Percentiles rank a stretch among this genome's conserved stretches.
These are phyloP conservation scores for Myripristis jacobus DNA, from an alignment of 2,797 vertebrate genomes.

Conservation along the genomic window DNA sequence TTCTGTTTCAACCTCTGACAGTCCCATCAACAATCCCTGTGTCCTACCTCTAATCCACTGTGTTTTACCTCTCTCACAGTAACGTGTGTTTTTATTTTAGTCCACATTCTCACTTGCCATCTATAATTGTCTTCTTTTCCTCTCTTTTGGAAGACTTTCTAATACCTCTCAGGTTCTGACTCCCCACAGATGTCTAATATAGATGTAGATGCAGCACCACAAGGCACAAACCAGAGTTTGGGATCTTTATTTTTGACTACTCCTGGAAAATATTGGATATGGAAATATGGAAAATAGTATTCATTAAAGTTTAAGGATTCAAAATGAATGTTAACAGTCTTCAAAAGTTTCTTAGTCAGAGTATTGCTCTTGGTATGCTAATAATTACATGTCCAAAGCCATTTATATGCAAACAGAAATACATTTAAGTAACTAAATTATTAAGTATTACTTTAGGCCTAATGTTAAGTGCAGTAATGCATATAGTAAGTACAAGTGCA, in stretches of 20 bases:
- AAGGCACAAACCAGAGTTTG: no score
- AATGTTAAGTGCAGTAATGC: slow-evolving; percentile 21
- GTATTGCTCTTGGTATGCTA: slow-evolving; percentile 15
- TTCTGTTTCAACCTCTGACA: neutral
- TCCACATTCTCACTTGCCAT: neutral
- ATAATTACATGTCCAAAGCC: neutral
- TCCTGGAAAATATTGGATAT: neutral
- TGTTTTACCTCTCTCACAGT: neutral
- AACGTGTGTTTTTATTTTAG: neutral
- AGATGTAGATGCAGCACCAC: no score
- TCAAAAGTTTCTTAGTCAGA: no score
- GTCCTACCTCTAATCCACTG: neutral
- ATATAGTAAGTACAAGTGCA: neutral
- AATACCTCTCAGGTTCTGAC: neutral
- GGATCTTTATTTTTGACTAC: neutral
- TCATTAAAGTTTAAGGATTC: no score
- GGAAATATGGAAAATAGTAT: no score
- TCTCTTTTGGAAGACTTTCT: no score
- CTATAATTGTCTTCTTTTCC: no score
- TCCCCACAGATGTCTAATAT: neutral
- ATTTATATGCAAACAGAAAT: slow-evolving; percentile 23
- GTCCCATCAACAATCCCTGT: neutral
- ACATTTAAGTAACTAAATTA: no score
- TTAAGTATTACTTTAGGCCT: neutral
- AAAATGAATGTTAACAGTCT: no score